These are phyloP conservation scores for Mionectes olivaceus DNA, from an alignment of 2,797 vertebrate genomes.

Conservation along the genomic window DNA sequence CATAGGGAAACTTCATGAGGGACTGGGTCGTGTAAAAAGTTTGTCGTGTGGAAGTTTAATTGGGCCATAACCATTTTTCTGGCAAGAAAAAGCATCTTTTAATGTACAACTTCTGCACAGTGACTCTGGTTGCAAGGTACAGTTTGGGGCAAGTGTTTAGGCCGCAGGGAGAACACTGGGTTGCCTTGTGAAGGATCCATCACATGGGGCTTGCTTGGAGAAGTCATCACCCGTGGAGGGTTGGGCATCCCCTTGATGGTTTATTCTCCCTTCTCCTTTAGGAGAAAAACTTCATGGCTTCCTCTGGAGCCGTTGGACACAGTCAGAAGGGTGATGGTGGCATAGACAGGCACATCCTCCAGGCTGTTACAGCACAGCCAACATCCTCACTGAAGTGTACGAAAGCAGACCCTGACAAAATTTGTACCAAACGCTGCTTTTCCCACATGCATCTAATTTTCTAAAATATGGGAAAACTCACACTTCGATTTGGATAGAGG, in stretches of 20 bases:
- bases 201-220: not conserved
- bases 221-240: rapidly evolving
- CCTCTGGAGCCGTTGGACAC: not conserved
- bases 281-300: not conserved
- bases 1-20: rapidly evolving
- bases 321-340: not conserved
- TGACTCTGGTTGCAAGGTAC: not conserved
- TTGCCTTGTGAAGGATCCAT: not conserved
- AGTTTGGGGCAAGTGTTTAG: not conserved
- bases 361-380: not conserved
- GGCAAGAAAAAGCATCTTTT: not conserved
- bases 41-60: not conserved
- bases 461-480: not conserved
- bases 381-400: not conserved
- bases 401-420: not conserved
- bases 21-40: rapidly evolving
- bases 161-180: not conserved
- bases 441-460: not conserved
- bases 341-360: not conserved
- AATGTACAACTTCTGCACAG: not conserved
- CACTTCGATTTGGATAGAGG: not conserved
- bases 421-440: not conserved
- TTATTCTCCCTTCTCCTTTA: not conserved
- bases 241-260: not conserved
- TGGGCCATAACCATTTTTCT: rapidly evolving